Conservation (phyloP, 2,797 vertebrate species). For the Xenops minutus region DNA sequence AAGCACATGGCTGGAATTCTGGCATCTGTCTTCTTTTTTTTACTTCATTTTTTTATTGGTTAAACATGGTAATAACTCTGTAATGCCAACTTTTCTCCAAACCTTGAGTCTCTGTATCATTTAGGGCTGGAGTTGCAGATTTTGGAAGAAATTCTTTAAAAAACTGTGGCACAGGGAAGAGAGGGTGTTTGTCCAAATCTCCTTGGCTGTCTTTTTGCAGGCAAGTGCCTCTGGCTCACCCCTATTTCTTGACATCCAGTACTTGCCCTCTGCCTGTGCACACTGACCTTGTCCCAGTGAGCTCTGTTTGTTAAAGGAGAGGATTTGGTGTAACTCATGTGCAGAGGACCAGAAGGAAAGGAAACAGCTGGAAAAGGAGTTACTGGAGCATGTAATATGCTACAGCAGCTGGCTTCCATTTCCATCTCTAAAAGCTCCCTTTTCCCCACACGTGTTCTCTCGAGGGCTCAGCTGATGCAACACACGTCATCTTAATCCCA, state of each 20-base stretch:
- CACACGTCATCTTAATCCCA: neutral
- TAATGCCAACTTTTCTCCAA: neutral
- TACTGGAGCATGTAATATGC: conserved; percentile 12
- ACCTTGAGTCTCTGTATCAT: neutral
- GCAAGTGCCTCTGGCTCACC: neutral
- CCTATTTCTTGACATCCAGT: fast-evolving
- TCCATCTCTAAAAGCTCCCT: neutral
- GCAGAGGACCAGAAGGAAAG: neutral
- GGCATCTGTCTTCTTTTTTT: neutral
- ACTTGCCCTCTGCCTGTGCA: neutral
- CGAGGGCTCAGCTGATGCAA: neutral
- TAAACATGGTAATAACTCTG: neutral
- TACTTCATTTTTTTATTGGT: neutral
- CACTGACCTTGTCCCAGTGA: neutral
- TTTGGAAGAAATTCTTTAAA: neutral
- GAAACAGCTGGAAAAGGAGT: neutral
- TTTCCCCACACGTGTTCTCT: fast-evolving
- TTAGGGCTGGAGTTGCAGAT: neutral
- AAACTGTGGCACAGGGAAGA: neutral
- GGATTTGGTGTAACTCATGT: fast-evolving
- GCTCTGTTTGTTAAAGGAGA: neutral
- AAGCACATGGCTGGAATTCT: neutral
- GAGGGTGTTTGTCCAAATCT: neutral
- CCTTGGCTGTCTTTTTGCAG: neutral
- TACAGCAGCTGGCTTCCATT: neutral